Percentiles rank a stretch among this genome's conserved stretches.
Conservation (phyloP, 1,140 invertebrate genomes). For the Hydropsyche tenuis region DNA sequence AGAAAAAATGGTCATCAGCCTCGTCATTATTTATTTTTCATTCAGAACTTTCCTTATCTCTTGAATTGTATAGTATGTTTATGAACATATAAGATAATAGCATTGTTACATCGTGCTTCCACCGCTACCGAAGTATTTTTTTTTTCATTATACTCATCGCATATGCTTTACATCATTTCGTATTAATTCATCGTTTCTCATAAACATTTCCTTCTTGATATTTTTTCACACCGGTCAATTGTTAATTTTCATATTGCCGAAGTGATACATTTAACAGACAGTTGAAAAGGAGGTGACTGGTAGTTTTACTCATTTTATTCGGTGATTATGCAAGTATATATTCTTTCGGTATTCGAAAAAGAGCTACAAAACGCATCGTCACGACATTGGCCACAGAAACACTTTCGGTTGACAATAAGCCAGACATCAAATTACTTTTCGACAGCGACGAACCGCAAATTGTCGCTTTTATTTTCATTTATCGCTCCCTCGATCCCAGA, state of each 20-base stretch:
- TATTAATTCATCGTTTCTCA: too few species aligned
- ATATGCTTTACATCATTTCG: too few species aligned
- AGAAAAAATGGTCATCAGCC: conserved; percentile 8
- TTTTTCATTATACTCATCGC: too few species aligned
- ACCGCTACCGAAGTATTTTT: too few species aligned
- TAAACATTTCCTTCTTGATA: too few species aligned
- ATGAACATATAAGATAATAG: too few species aligned
- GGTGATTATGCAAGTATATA: background rate
- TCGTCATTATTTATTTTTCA: conserved; percentile 15
- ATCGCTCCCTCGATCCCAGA: background rate
- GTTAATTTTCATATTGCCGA: too few species aligned
- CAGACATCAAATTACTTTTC: background rate
- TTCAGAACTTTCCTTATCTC: conserved; percentile 26
- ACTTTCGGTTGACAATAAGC: conserved; percentile 15
- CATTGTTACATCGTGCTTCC: too few species aligned
- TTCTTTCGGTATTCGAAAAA: conserved; percentile 1
- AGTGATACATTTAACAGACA: background rate
- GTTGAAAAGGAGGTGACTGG: background rate
- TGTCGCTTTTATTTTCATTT: background rate
- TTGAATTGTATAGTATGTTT: conserved; percentile 1
- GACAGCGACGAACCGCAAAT: background rate
- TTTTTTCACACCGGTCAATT: too few species aligned
- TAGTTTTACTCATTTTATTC: background rate
- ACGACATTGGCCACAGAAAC: conserved; percentile 4
- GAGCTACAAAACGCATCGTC: background rate